These are phyloP conservation scores for Sorex araneus DNA, from an alignment of 2,113 vertebrate genomes.

Conservation along the genomic window DNA sequence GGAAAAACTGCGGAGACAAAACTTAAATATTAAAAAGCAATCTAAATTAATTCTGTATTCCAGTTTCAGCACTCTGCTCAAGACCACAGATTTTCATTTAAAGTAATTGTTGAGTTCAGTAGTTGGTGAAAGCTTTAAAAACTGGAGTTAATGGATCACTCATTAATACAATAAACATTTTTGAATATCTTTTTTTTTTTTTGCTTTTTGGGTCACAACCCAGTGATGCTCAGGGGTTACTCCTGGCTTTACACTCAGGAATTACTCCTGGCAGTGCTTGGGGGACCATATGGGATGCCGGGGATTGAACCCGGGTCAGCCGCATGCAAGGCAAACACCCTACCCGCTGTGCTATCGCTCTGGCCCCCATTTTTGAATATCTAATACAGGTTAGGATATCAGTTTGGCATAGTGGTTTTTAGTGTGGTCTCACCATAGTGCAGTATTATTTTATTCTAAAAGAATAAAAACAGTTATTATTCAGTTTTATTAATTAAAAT, in stretches of 20 bases:
- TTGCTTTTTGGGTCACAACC: too few species aligned
- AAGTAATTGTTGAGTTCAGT: background rate
- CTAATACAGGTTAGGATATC: background rate
- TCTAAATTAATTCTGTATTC: background rate
- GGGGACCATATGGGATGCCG: too few species aligned
- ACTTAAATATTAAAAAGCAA: constrained; percentile 10
- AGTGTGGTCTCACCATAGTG: background rate
- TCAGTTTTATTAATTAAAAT: background rate
- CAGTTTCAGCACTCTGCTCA: background rate
- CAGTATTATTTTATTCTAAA: background rate
- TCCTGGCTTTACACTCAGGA: too few species aligned
- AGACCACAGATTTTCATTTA: constrained; percentile 25
- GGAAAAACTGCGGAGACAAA: background rate
- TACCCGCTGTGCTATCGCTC: too few species aligned
- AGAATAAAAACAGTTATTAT: background rate
- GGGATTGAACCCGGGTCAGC: too few species aligned
- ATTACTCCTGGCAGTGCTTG: too few species aligned
- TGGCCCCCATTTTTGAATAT: constrained; percentile 37
- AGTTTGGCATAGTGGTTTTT: constrained; percentile 9
- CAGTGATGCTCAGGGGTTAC: too few species aligned
- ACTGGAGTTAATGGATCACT: background rate
- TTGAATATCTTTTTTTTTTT: constrained; percentile 26
- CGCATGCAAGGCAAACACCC: too few species aligned
- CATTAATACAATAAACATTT: constrained; percentile 48
- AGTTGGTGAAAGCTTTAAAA: constrained; percentile 45